Percentiles rank a stretch among this genome's conserved stretches.
phyloP scores from a whole-genome alignment of 2,797 vertebrate genomes.

The Fratercula arctica region DNA sequence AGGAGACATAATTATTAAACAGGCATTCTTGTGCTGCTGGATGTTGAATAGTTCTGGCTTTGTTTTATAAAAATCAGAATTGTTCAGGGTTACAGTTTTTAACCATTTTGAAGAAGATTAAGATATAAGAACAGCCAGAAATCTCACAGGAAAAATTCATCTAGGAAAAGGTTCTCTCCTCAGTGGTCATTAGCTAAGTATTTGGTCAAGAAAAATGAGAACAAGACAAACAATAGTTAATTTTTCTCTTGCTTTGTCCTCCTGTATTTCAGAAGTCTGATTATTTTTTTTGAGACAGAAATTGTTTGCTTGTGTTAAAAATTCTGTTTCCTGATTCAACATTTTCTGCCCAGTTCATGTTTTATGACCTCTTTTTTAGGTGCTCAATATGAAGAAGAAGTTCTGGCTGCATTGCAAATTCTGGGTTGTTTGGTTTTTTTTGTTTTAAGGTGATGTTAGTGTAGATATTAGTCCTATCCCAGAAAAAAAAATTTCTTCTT shows the following conservation, averaged over 20 bases:
- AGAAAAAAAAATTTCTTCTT: too few relatives aligned
- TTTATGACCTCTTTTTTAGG: neutral
- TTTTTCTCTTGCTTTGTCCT: neutral
- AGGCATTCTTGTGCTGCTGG: neutral
- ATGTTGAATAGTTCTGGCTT: neutral
- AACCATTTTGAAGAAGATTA: neutral
- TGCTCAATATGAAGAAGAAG: neutral
- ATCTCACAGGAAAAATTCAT: neutral
- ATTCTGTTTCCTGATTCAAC: neutral
- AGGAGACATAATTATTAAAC: neutral
- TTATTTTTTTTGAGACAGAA: neutral
- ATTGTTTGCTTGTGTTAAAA: neutral
- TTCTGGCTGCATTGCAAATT: neutral
- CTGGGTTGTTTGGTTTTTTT: fast-evolving
- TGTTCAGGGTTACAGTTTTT: neutral
- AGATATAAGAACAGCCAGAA: neutral
- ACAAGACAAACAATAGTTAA: neutral
- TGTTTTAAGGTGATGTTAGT: neutral
- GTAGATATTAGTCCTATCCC: neutral
- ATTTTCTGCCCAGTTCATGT: neutral
- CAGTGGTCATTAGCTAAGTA: neutral
- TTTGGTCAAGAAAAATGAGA: neutral
- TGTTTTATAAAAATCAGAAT: neutral
- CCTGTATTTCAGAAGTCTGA: neutral
- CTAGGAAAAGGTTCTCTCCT: neutral